phyloP scores from a whole-genome alignment of 2,797 vertebrate species.

The Acanthurus leucopareius region DNA sequence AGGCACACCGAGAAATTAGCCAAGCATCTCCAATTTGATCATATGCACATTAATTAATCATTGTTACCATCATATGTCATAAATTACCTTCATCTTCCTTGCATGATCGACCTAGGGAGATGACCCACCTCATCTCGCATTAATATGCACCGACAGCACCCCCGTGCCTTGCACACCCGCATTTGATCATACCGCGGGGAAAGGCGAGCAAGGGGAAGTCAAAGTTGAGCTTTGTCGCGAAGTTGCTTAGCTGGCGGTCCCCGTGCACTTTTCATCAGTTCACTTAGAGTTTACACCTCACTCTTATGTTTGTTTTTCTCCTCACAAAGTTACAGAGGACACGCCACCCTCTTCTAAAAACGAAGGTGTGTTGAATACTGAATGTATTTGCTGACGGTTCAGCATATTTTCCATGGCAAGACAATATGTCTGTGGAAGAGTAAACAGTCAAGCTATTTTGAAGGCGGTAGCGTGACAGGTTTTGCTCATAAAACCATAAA shows the following conservation, averaged over 20 bases:
- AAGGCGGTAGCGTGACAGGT: slow-evolving; percentile 74
- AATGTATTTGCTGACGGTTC: slow-evolving; percentile 72
- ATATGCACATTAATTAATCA: slow-evolving; percentile 78
- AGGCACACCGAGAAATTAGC: slow-evolving; percentile 61
- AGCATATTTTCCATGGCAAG: slow-evolving; percentile 67
- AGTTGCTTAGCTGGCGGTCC: slow-evolving; percentile 60
- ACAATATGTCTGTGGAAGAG: slow-evolving; percentile 66
- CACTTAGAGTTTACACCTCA: slow-evolving; percentile 67
- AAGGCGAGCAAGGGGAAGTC: slow-evolving; percentile 33
- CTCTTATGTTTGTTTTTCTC: slow-evolving; percentile 71
- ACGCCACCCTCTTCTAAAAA: slow-evolving; percentile 68
- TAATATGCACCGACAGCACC: slow-evolving; percentile 56
- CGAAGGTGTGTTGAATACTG: slow-evolving; percentile 74
- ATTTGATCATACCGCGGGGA: slow-evolving; percentile 38
- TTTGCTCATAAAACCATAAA: slow-evolving; percentile 70
- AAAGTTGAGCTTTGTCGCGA: slow-evolving; percentile 59
- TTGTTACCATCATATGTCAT: slow-evolving; percentile 56
- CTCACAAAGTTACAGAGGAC: slow-evolving; percentile 76
- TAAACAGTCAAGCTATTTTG: slow-evolving; percentile 75
- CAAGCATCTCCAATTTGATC: slow-evolving; percentile 57
- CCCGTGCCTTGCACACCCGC: background rate
- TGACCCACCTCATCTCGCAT: slow-evolving; percentile 68
- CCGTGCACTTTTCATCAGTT: slow-evolving; percentile 65
- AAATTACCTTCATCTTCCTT: slow-evolving; percentile 69
- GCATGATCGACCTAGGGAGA: slow-evolving; percentile 55